phyloP scores from a whole-genome alignment of 2,113 vertebrate species.

The Lasiurus cinereus region DNA sequence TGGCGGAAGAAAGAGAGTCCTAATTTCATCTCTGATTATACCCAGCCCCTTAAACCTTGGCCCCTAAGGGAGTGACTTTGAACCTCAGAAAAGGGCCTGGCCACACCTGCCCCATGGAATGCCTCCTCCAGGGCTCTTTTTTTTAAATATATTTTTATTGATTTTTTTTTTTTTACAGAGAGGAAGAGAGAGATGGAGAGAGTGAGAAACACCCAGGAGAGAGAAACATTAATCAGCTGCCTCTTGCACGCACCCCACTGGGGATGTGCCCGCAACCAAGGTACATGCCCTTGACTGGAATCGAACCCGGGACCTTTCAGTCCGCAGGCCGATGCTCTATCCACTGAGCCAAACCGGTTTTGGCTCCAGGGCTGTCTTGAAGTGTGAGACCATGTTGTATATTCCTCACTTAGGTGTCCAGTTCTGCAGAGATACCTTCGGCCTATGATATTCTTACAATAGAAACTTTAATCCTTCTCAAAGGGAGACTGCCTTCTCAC shows the following conservation, averaged over 20 bases:
- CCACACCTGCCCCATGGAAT: neutral
- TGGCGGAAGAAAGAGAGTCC: neutral
- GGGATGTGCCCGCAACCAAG: no score
- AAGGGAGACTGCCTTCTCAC: neutral
- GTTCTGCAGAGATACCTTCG: neutral
- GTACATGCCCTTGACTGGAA: no score
- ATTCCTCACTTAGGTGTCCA: neutral
- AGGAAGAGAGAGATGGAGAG: no score
- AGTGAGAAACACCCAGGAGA: no score
- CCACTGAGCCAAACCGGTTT: no score
- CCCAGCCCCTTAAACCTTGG: neutral
- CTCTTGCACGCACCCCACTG: no score
- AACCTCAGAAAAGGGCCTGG: neutral
- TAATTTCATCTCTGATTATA: neutral
- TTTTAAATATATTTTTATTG: no score
- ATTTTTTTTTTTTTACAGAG: no score
- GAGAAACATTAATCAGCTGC: no score
- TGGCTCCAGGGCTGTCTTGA: neutral
- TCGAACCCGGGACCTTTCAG: no score
- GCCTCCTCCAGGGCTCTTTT: neutral
- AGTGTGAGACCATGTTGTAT: neutral
- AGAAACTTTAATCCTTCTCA: conserved; percentile 44
- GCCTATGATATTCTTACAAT: neutral
- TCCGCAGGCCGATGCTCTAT: no score
- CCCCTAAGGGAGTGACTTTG: neutral